Percentiles rank a stretch among this genome's conserved stretches.
phyloP scores from a whole-genome alignment of 2,797 vertebrate genomes.

The Pristis pectinata region DNA sequence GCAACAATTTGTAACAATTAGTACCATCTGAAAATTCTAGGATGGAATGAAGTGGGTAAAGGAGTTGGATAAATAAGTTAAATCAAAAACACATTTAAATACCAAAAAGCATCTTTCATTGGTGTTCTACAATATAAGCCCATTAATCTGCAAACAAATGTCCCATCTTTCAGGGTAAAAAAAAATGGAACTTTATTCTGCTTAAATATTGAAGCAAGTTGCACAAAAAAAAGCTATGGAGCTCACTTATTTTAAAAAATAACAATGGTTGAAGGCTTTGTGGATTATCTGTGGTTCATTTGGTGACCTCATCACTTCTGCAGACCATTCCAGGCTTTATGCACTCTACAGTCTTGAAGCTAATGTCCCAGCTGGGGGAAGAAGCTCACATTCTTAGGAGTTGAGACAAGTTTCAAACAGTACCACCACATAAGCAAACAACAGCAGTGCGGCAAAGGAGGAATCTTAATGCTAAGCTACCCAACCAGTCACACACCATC shows the following conservation, averaged over 20 bases:
- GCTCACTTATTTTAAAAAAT: not conserved
- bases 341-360: not conserved
- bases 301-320: not conserved
- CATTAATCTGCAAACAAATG: not conserved
- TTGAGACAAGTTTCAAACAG: not conserved
- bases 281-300: not conserved
- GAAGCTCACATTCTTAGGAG: not conserved
- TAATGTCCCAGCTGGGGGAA: not conserved
- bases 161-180: not conserved
- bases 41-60: not conserved
- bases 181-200: not conserved
- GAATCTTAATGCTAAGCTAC: constrained; percentile 29
- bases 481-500: not conserved
- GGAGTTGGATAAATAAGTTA: not conserved
- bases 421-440: not conserved
- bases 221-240: not conserved
- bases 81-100: not conserved
- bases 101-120: not conserved
- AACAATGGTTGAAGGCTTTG: not conserved
- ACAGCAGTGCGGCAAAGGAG: not conserved
- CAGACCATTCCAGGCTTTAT: not conserved
- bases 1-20: constrained; percentile 19
- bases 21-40: constrained; percentile 18
- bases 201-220: not conserved
- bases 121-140: not conserved